phyloP scores from a whole-genome alignment of 2,888 invertebrate species.

The Plutella xylostella region DNA sequence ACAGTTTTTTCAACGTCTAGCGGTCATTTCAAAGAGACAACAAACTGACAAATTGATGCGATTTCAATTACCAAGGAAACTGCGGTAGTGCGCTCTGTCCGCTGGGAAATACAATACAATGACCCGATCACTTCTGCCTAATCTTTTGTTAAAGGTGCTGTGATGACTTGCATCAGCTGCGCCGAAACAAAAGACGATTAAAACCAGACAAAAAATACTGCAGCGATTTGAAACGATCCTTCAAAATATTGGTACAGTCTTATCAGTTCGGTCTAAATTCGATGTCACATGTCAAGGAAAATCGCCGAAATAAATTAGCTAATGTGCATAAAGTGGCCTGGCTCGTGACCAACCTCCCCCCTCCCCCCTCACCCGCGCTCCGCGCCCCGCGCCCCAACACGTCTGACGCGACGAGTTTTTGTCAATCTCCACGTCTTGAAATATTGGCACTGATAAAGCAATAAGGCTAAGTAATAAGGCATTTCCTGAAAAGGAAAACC shows the following conservation, averaged over 20 bases:
- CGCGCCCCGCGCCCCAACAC: slow-evolving; percentile 31
- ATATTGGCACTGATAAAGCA: slow-evolving; percentile 47
- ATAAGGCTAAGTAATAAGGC: slow-evolving; percentile 31
- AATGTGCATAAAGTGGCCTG: slow-evolving; percentile 52
- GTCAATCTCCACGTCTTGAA: slow-evolving; percentile 40
- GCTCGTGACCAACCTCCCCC: slow-evolving; percentile 54
- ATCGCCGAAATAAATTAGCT: slow-evolving; percentile 52
- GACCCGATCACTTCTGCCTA: no score
- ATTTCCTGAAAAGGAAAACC: slow-evolving; percentile 35
- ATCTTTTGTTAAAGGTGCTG: no score
- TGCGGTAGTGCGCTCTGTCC: background rate
- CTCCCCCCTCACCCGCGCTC: slow-evolving; percentile 32
- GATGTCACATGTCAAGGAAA: slow-evolving; percentile 44
- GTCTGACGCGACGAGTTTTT: slow-evolving; percentile 41
- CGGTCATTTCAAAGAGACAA: slow-evolving; percentile 51
- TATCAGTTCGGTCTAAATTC: slow-evolving; percentile 31
- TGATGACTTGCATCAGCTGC: no score
- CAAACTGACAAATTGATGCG: slow-evolving; percentile 61
- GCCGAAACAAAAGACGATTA: no score
- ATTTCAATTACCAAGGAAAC: slow-evolving; percentile 36
- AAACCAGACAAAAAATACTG: no score
- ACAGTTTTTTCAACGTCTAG: slow-evolving; percentile 46
- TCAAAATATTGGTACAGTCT: no score
- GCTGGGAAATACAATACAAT: no score
- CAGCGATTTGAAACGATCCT: no score